phyloP scores from a whole-genome alignment of 2,797 vertebrate genomes.

The Halcyon badia region DNA sequence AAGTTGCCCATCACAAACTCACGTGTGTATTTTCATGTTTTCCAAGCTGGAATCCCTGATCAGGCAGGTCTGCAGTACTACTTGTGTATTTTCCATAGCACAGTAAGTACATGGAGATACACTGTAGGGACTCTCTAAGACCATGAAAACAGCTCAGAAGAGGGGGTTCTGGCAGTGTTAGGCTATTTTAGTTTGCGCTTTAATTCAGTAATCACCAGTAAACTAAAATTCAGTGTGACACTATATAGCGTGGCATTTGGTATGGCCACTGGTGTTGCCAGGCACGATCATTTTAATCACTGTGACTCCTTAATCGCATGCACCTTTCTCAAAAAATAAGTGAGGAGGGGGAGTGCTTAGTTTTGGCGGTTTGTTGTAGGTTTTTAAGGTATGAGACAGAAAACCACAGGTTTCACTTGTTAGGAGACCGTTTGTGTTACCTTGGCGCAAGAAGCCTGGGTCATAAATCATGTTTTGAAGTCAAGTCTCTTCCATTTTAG shows the following conservation, averaged over 20 bases:
- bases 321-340: background rate
- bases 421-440: background rate
- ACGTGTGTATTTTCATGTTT: background rate
- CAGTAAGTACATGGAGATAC: background rate
- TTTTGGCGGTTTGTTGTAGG: background rate
- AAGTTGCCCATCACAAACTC: background rate
- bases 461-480: constrained; percentile 48
- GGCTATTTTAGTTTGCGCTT: background rate
- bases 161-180: background rate
- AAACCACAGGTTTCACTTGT: background rate
- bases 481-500: background rate
- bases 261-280: background rate
- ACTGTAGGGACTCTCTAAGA: background rate
- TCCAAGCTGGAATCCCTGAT: background rate
- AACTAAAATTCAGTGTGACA: background rate
- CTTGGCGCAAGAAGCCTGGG: background rate
- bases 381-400: background rate
- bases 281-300: background rate
- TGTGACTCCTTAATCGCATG: background rate
- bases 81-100: background rate
- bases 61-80: background rate
- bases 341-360: background rate
- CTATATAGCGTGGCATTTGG: background rate
- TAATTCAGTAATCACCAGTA: background rate
- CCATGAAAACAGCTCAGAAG: background rate